These are phyloP conservation scores for Pandemis cinnamomeana DNA, from an alignment of 2,888 invertebrate genomes.

Conservation along the genomic window DNA sequence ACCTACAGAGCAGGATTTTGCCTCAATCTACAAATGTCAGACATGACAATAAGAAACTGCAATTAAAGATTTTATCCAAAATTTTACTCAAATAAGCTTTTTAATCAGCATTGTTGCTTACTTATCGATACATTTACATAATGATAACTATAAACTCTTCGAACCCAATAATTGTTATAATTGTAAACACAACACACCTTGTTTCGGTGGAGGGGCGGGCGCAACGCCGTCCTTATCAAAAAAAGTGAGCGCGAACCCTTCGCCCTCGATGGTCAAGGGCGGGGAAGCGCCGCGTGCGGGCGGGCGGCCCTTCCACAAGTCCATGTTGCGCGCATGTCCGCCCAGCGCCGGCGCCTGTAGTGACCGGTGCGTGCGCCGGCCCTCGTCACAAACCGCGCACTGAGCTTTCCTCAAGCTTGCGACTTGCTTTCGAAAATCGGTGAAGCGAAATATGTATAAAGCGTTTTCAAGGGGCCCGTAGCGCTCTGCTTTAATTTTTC, in stretches of 20 bases:
- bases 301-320: constrained; percentile 89
- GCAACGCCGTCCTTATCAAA: constrained; percentile 87
- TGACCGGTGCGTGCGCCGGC: constrained; percentile 73
- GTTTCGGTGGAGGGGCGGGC: constrained; percentile 70
- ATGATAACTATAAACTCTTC: not conserved
- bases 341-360: constrained; percentile 65
- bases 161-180: not conserved
- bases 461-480: constrained; percentile 11
- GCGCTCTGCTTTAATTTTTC: not conserved
- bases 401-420: constrained; percentile 62
- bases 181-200: constrained; percentile 60
- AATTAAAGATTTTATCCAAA: too few relatives aligned
- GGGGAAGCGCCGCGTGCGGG: constrained; percentile 86
- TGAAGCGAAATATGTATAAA: constrained; percentile 23
- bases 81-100: not conserved
- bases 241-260: constrained; percentile 92
- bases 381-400: constrained; percentile 72
- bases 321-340: constrained; percentile 85
- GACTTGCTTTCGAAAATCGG: constrained; percentile 47
- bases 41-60: too few relatives aligned
- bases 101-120: not conserved
- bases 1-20: too few relatives aligned
- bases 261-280: constrained; percentile 88
- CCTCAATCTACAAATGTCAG: too few relatives aligned
- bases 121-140: not conserved